These are phyloP conservation scores for Cyprichromis sp. DNA, from an alignment of 2,113 vertebrate species.

Conservation along the genomic window DNA sequence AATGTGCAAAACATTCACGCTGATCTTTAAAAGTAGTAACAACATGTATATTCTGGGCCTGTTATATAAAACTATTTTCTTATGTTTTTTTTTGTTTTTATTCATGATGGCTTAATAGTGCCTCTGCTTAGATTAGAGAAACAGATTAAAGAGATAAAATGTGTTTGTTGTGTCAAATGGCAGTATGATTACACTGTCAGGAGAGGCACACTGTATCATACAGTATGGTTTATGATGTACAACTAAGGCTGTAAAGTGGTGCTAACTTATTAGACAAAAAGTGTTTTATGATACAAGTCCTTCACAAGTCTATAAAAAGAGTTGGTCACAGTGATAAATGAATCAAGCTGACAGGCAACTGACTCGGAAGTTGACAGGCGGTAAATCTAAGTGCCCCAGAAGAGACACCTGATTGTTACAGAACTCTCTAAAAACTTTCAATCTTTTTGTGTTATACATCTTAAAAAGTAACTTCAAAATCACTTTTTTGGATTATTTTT, in stretches of 20 bases:
- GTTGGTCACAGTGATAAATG: slow-evolving; percentile 14
- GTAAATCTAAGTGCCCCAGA: not conserved
- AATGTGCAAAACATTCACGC: not conserved
- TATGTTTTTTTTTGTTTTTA: fast-evolving
- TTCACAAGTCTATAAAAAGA: slow-evolving; percentile 15
- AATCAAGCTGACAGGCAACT: slow-evolving; percentile 18
- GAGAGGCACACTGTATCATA: not conserved
- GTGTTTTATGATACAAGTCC: slow-evolving; percentile 20
- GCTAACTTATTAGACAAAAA: not conserved
- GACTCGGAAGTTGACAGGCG: not conserved
- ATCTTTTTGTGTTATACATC: not conserved
- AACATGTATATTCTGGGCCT: not conserved
- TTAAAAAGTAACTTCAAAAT: not conserved
- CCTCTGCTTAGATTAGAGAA: not conserved
- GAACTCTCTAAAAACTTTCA: slow-evolving; percentile 14
- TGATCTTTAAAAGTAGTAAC: not conserved
- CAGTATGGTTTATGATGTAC: not conserved
- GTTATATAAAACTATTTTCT: not conserved
- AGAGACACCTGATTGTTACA: slow-evolving; percentile 19
- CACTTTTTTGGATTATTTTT: not conserved
- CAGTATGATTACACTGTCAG: not conserved
- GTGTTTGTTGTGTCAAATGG: not conserved
- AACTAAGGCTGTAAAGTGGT: not conserved
- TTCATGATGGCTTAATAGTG: not conserved
- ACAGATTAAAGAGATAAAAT: not conserved